Base-by-base conservation (phyloP, 2,888 invertebrate genomes). In the Entomobrya multifasciata region DNA sequence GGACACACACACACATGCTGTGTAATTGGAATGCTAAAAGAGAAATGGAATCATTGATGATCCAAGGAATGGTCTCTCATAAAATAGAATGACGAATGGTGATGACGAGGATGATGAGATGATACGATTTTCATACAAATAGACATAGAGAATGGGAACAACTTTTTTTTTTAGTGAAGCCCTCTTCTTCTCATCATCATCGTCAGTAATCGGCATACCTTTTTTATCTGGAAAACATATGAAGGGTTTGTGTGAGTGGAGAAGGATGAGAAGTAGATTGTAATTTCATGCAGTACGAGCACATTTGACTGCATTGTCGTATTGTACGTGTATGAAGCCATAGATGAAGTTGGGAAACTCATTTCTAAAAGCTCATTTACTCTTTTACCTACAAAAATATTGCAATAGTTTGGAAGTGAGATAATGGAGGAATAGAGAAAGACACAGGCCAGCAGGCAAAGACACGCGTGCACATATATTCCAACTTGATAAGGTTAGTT, bases 61-160 rank as follows among this genome's bases (percentile, higher is more conserved):
- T 74, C 70, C 57, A 22, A 22, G 82, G n/a, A 82, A 70, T 74
- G 17, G 74, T 36, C 20, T 20, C 72, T 74, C 82, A 82, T 82
- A 82, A 82, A 82, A 82, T 8, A 36, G 62, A 82, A 74, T 81
- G 67, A 55, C 41, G 72, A 81, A 81, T 81, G 70, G 22, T n/a
- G n/a, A n/a, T n/a, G n/a, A n/a, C n/a, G n/a, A n/a, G n/a, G 41
- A 81, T 52, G 74, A 25, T 55, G 36, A 57, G 55, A n/a, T n/a
- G n/a, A n/a, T n/a, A 76, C 27, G 72, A n/a, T 22, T 77, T 77
- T 60, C 76, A 76, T 36, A 41, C 41, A 57, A n/a, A n/a, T n/a
- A n/a, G n/a, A n/a, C n/a, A n/a, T n/a, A n/a, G n/a, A n/a, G n/a
- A n/a, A n/a, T n/a, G n/a, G n/a, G n/a, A n/a, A n/a, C n/a, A n/a